phyloP scores from a whole-genome alignment of 2,888 invertebrate genomes.

The Oxycera nigricornis region DNA sequence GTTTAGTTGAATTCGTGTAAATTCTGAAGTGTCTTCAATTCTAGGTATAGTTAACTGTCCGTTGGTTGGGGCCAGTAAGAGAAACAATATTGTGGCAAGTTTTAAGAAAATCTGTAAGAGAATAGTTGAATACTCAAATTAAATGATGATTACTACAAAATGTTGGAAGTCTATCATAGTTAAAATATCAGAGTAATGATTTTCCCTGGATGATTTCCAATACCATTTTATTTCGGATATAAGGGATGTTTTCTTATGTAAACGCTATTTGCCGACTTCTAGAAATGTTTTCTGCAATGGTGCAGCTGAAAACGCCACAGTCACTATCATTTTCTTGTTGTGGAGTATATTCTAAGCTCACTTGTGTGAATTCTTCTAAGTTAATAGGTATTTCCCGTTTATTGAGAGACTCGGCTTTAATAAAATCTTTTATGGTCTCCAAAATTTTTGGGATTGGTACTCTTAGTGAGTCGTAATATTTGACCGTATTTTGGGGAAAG shows the following conservation, averaged over 20 bases:
- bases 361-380: neutral
- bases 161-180: no score
- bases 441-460: neutral
- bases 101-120: no score
- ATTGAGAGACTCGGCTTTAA: conserved; percentile 10
- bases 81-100: no score
- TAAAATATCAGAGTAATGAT: no score
- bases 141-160: no score
- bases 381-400: neutral
- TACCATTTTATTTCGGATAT: conserved; percentile 1
- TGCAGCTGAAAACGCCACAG: conserved; percentile 16
- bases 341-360: neutral
- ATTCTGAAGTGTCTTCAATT: no score
- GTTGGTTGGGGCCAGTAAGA: no score
- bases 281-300: neutral
- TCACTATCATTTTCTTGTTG: conserved; percentile 2
- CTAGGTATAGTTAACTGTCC: no score
- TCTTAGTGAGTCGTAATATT: neutral
- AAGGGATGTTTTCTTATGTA: conserved; percentile 9
- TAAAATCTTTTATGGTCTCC: neutral
- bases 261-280: neutral
- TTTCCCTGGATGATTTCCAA: no score
- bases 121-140: no score
- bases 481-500: conserved; percentile 1
- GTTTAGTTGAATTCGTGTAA: no score